Percentiles rank a stretch among this genome's conserved stretches.
phyloP scores from a whole-genome alignment of 1,140 invertebrate species.

The Drosophila fuyamai region DNA sequence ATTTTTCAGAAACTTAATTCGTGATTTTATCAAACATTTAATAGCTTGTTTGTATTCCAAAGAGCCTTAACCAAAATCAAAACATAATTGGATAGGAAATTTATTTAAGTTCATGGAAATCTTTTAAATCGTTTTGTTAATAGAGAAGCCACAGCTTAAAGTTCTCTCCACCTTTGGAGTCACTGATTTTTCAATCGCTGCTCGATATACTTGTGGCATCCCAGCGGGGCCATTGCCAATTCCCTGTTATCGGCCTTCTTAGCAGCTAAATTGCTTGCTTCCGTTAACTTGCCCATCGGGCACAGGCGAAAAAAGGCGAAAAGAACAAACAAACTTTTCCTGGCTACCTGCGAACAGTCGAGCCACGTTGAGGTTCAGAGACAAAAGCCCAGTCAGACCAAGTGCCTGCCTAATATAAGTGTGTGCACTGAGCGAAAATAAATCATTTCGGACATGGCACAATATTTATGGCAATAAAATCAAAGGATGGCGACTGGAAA shows the following conservation, averaged over 20 bases:
- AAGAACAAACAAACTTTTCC: constrained; percentile 52
- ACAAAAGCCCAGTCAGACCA: constrained; percentile 62
- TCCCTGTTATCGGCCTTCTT: constrained; percentile 67
- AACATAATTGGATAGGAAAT: not conserved
- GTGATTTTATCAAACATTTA: no score
- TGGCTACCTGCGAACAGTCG: constrained; percentile 59
- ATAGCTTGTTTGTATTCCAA: no score
- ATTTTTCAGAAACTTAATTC: no score
- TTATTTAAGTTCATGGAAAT: no score
- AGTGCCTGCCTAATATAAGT: constrained; percentile 66
- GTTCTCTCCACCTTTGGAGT: not conserved
- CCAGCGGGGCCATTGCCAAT: constrained; percentile 47
- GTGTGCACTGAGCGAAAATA: constrained; percentile 14
- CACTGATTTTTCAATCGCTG: constrained; percentile 50
- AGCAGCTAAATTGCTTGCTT: constrained; percentile 80
- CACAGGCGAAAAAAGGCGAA: constrained; percentile 13
- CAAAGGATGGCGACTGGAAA: no score
- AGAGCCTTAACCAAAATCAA: no score
- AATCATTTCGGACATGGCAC: no score
- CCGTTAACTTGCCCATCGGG: constrained; percentile 76
- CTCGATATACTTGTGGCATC: constrained; percentile 38
- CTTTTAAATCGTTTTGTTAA: not conserved
- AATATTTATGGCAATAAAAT: no score
- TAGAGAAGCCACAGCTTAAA: constrained; percentile 12
- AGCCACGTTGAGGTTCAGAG: constrained; percentile 23